A percentile compares a stretch with the other conserved stretches of the same genome.
These are phyloP conservation scores for Hemibagrus wyckioides DNA, from an alignment of 2,113 vertebrate species.

Conservation along the genomic window DNA sequence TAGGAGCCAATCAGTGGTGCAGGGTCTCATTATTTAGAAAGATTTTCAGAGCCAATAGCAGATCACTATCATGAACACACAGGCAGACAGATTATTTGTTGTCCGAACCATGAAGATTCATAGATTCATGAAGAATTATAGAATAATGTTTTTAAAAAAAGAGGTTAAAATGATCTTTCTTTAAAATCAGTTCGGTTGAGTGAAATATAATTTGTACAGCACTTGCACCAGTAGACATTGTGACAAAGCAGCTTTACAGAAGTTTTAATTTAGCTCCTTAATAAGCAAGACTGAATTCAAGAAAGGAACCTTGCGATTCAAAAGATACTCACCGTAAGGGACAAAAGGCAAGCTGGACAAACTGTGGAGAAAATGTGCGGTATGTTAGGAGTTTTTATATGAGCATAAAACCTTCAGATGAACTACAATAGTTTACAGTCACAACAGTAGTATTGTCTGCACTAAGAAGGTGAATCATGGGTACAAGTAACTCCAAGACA, in stretches of 20 bases:
- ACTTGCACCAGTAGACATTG: no score
- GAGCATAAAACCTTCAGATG: neutral
- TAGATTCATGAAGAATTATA: no score
- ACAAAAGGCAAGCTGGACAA: neutral
- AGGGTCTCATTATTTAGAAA: constrained; percentile 11
- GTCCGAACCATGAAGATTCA: no score
- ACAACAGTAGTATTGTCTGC: neutral
- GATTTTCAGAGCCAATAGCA: constrained; percentile 5
- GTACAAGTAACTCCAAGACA: neutral
- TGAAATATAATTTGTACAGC: no score
- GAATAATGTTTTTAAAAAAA: no score
- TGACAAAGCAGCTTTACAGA: neutral
- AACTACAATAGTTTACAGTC: neutral
- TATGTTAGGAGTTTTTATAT: neutral
- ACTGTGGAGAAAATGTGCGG: neutral
- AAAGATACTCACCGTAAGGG: neutral
- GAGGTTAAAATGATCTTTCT: no score
- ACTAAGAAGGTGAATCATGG: neutral
- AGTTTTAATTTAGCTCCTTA: neutral
- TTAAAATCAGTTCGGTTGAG: no score
- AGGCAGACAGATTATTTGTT: neutral
- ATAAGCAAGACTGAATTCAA: neutral
- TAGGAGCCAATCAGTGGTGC: neutral
- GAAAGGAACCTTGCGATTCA: neutral
- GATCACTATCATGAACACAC: neutral